Evolutionary conservation across 2,113 vertebrate species (phyloP), one percentile per base, ranked within the genome.

Genomic region (Paralichthys olivaceus): DNA sequence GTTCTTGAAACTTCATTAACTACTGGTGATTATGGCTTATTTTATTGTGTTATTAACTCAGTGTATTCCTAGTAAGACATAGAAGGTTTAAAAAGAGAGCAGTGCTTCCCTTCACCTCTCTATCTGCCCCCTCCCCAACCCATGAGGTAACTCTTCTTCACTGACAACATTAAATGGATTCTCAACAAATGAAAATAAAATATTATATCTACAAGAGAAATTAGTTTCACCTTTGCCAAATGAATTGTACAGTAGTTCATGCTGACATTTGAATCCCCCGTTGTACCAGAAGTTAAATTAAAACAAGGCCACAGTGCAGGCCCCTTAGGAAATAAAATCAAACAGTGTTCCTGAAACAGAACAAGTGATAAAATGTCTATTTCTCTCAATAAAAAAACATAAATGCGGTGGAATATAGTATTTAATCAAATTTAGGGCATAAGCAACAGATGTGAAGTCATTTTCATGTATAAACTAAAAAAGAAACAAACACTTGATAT

Each of bases 181-280:
- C 53, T 69, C 43, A 47, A 40, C 22, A 49, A 7, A 20, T 49
- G 45, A 49, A 49, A 49, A 45, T 62, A 7, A 43, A 3, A 40
- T 23, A 22, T 77, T 23, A 43, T 43, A 61, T 60, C 17, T 47
- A 37, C 45, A 9, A 61, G 58, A 1, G 2, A 7, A 73, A 43
- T 49, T 5, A 19, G 19, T 49, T 49, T 49, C 45, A 53, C 56
- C 5, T 34, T 75, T 29, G 60, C 54, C 9, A 26, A 1, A 28
- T 69, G 4, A 29, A 51, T 17, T 49, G 34, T 47, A 13, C 34
- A 53, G 29, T 7, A n/a, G 23, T 22, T 60, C 37, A 54, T 34
- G n/a, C 29, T 69, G 54, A 49, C 28, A 32, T 72, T 66, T 75
- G 29, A 75, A 53, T 63, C 67, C 26, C 28, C 26, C 22, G 28